phyloP scores from a whole-genome alignment of 2,113 vertebrate species.

The Sinocyclocheilus grahami region DNA sequence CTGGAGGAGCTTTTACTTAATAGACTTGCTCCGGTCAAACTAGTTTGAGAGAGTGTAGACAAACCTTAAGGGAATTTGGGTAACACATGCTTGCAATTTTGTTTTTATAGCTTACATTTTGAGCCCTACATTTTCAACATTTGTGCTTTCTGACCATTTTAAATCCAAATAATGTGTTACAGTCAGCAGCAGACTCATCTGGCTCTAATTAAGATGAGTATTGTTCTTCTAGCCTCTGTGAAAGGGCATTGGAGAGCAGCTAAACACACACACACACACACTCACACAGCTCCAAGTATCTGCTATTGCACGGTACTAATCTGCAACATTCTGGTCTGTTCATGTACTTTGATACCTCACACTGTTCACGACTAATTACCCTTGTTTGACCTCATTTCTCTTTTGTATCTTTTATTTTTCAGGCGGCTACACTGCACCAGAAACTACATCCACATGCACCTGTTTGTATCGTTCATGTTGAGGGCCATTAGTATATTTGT shows the following conservation, averaged over 20 bases:
- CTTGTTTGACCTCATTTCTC: not conserved
- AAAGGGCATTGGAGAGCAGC: not conserved
- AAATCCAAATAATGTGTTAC: conserved; percentile 68
- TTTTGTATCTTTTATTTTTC: conserved; percentile 16
- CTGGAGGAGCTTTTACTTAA: not conserved
- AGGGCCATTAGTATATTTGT: conserved; percentile 95
- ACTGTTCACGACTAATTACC: not conserved
- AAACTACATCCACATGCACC: conserved; percentile 68
- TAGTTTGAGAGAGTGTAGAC: conserved; percentile 44
- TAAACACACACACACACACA: not conserved
- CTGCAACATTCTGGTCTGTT: not conserved
- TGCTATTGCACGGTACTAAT: not conserved
- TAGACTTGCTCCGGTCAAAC: conserved; percentile 18
- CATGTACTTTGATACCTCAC: not conserved
- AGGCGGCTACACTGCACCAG: conserved; percentile 83
- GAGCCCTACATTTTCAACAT: conserved; percentile 63
- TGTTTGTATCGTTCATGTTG: conserved; percentile 98
- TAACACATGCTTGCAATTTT: conserved; percentile 68
- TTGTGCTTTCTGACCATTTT: conserved; percentile 61
- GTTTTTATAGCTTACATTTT: conserved; percentile 67
- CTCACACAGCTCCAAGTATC: not conserved
- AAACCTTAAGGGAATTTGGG: conserved; percentile 44
- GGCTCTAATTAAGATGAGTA: conserved; percentile 64
- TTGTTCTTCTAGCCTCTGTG: conserved; percentile 34
- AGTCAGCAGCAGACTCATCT: conserved; percentile 65